Evolutionary conservation across 2,888 invertebrate genomes (phyloP).

Genomic region (Sceliomorpha sp.): DNA sequence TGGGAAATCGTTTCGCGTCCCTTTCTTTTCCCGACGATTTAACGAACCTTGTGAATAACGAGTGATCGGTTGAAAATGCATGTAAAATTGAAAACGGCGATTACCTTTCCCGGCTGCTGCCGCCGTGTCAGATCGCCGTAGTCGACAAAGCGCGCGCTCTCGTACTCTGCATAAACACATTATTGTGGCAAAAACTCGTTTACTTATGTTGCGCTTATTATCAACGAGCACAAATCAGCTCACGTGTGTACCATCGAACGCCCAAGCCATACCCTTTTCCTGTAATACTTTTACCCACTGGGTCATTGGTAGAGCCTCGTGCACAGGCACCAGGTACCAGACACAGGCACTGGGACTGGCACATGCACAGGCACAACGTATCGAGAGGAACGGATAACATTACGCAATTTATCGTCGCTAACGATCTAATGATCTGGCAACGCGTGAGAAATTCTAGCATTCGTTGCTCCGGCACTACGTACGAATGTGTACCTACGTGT

Average conservation of each 20-base stretch:
- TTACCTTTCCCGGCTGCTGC: too few species aligned
- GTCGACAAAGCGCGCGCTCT: conserved; percentile 25
- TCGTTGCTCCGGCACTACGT: conserved; percentile 14
- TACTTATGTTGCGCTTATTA: conserved; percentile 53
- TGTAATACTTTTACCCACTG: conserved; percentile 50
- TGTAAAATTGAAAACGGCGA: too few species aligned
- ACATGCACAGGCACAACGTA: conserved; percentile 45
- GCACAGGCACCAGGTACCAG: too few species aligned
- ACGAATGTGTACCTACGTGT: conserved; percentile 6
- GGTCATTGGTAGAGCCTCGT: conserved; percentile 50
- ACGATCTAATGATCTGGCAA: conserved; percentile 53
- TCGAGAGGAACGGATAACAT: conserved; percentile 51
- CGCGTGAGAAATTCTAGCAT: conserved; percentile 52
- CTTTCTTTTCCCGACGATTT: too few species aligned
- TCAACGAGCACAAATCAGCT: conserved; percentile 51
- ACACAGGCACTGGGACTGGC: conserved; percentile 46
- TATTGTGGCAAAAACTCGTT: conserved; percentile 49
- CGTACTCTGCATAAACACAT: conserved; percentile 29
- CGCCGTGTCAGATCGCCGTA: too few species aligned
- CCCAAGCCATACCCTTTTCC: conserved; percentile 56
- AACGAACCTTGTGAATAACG: too few species aligned
- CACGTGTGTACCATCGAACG: conserved; percentile 49
- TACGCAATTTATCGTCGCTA: conserved; percentile 56
- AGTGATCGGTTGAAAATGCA: too few species aligned
- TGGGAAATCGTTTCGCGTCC: too few species aligned